Conservation (phyloP, 2,797 vertebrate genomes). For the Coregonus sp. region DNA sequence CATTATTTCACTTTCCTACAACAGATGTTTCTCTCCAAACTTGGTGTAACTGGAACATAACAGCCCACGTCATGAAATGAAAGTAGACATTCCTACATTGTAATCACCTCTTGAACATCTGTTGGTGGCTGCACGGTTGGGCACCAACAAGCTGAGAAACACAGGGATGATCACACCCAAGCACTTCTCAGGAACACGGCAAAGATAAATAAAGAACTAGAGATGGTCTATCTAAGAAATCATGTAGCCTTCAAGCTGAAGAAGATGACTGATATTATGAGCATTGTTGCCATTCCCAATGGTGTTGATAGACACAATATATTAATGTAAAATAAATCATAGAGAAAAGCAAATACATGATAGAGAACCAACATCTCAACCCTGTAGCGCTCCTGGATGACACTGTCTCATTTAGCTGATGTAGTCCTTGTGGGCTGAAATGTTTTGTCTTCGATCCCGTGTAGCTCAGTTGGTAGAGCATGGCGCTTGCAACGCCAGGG, state of each 20-base stretch:
- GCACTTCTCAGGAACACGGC: neutral
- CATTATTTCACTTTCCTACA: neutral
- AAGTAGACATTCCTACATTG: neutral
- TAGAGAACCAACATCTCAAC: neutral
- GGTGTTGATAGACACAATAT: neutral
- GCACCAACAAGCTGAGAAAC: slow-evolving; percentile 3
- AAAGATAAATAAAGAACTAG: neutral
- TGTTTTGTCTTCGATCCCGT: neutral
- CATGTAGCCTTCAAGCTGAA: neutral
- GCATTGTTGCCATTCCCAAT: neutral
- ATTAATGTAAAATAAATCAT: neutral
- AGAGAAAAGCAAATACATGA: neutral
- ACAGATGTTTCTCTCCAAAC: neutral
- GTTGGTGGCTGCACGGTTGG: slow-evolving; percentile 22
- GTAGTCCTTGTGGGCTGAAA: neutral
- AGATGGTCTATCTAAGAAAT: neutral
- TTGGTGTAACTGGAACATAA: neutral
- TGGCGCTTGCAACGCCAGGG: too few species aligned
- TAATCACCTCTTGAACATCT: slow-evolving; percentile 31
- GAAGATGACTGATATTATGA: neutral
- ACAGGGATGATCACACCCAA: neutral
- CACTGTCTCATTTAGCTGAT: neutral
- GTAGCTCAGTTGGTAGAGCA: too few species aligned
- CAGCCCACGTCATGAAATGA: neutral
- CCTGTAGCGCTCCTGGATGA: neutral